phyloP scores from a whole-genome alignment of 2,888 invertebrate genomes.

The Protula sp. region DNA sequence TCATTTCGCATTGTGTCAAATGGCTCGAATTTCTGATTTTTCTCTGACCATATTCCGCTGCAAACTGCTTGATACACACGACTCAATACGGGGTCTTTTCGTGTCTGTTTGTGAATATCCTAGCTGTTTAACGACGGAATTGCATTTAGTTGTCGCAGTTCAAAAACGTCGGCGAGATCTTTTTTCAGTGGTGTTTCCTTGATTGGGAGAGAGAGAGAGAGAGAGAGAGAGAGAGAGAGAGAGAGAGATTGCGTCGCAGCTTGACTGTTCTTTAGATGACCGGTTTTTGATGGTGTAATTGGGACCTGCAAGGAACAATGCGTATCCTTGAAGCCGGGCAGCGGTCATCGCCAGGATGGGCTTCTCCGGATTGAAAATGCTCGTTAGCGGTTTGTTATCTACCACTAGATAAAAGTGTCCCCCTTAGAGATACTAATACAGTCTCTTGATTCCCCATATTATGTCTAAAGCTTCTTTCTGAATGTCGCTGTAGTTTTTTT shows the following conservation, averaged over 20 bases:
- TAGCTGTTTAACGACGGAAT: background rate
- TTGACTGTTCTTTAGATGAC: background rate
- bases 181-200: background rate
- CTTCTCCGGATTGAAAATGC: constrained; percentile 1
- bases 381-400: constrained; percentile 1
- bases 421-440: constrained; percentile 2
- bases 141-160: background rate
- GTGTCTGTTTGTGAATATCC: background rate
- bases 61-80: background rate
- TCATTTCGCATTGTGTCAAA: background rate
- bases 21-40: background rate
- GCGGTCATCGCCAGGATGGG: background rate
- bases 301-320: background rate
- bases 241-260: background rate
- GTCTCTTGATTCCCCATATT: constrained; percentile 1
- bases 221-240: too few relatives aligned
- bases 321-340: background rate
- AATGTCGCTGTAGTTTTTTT: constrained; percentile 5
- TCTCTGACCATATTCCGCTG: background rate
- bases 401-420: constrained; percentile 2
- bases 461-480: constrained; percentile 5
- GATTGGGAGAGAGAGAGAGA: background rate
- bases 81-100: background rate
- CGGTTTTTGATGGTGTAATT: background rate
- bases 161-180: background rate